A percentile compares a stretch with the other conserved stretches of the same genome.
Evolutionary conservation across 1,140 invertebrate species (phyloP).

Genomic region (Drosophila jambulina): DNA sequence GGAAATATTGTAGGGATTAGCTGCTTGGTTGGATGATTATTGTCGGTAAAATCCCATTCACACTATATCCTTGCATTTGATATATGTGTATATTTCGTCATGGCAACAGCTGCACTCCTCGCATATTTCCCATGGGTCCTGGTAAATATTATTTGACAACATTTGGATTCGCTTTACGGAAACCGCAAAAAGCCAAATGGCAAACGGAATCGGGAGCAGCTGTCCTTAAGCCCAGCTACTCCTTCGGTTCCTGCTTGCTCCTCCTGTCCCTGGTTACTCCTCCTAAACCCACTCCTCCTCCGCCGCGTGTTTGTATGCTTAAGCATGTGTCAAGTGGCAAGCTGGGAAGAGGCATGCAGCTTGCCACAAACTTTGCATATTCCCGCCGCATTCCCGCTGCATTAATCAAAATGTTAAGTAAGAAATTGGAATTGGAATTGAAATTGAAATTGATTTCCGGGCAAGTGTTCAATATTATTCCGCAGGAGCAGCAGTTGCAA

Average conservation of each 20-base stretch:
- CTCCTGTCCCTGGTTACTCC: background rate
- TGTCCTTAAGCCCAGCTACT: background rate
- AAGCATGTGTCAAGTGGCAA: slow-evolving; percentile 73
- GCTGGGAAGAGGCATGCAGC: background rate
- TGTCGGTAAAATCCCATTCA: background rate
- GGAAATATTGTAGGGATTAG: background rate
- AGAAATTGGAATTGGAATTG: slow-evolving; percentile 60
- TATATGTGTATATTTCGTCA: background rate
- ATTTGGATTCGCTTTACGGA: slow-evolving; percentile 56
- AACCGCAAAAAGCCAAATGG: slow-evolving; percentile 62
- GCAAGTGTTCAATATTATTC: slow-evolving; percentile 78
- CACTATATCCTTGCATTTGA: background rate
- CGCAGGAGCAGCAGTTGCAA: slow-evolving; percentile 17
- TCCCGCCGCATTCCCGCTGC: slow-evolving; percentile 45
- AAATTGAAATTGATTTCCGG: slow-evolving; percentile 69
- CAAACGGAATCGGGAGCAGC: slow-evolving; percentile 20
- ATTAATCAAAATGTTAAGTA: slow-evolving; percentile 84
- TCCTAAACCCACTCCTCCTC: background rate
- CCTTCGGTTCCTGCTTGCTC: background rate
- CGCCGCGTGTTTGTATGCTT: slow-evolving; percentile 29
- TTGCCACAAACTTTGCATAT: slow-evolving; percentile 60
- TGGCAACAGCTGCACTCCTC: background rate
- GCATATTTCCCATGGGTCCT: slow-evolving; percentile 29
- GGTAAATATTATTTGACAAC: slow-evolving; percentile 81
- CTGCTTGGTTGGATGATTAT: background rate